phyloP scores from a whole-genome alignment of 30 jellyfish, hydroid and myxozoan genomes.

The Mastigias papua region DNA sequence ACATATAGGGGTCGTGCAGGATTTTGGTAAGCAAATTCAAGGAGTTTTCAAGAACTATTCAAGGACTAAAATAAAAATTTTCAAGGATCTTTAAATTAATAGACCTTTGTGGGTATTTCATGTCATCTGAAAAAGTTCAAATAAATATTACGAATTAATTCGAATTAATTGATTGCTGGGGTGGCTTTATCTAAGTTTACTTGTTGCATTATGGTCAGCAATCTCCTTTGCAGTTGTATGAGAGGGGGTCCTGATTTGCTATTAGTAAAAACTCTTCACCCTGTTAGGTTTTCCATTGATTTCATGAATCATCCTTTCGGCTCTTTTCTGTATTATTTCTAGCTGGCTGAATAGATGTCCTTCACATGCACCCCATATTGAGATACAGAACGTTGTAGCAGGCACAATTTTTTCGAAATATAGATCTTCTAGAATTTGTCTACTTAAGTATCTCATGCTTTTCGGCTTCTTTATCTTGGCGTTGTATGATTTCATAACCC shows the following conservation, averaged over 20 bases:
- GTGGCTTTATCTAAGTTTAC: too few species aligned
- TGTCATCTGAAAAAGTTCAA: too few species aligned
- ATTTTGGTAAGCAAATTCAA: too few species aligned
- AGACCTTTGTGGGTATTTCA: too few species aligned
- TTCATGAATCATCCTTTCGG: conserved; percentile 20
- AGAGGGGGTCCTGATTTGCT: conserved; percentile 18
- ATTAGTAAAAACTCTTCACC: conserved; percentile 6
- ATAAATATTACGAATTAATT: too few species aligned
- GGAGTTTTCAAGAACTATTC: too few species aligned
- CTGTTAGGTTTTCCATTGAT: conserved; percentile 10
- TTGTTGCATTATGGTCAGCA: conserved; percentile 5
- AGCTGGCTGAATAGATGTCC: conserved; percentile 23
- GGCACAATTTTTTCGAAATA: conserved; percentile 15
- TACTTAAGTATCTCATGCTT: conserved; percentile 19
- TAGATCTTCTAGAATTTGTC: conserved; percentile 4
- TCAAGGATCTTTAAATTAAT: too few species aligned
- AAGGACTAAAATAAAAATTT: too few species aligned
- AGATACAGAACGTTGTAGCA: conserved; percentile 32
- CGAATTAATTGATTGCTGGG: too few species aligned
- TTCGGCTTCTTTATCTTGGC: conserved; percentile 31
- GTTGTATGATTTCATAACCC: conserved; percentile 16
- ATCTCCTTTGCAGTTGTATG: conserved; percentile 18
- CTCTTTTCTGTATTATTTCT: conserved; percentile 1
- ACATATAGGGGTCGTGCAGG: too few species aligned
- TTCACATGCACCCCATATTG: conserved; percentile 34